Evolutionary conservation across 2,888 invertebrate species (phyloP).

Genomic region (Polyommatus iphigenia): DNA sequence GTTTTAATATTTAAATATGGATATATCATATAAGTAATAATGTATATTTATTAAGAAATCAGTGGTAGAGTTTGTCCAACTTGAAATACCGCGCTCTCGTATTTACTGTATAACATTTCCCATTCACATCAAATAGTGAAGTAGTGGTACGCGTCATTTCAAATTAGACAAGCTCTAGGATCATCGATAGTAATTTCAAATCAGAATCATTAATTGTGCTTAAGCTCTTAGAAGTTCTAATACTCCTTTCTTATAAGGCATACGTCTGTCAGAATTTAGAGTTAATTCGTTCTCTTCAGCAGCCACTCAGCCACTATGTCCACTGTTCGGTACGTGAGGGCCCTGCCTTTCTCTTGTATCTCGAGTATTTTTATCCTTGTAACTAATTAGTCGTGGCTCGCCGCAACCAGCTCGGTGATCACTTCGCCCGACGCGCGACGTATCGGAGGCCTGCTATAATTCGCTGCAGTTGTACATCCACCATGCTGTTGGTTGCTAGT

Average conservation of each 20-base stretch:
- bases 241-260: background rate
- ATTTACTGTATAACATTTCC: too few relatives aligned
- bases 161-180: too few relatives aligned
- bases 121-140: too few relatives aligned
- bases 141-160: too few relatives aligned
- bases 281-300: background rate
- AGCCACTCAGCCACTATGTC: background rate
- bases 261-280: background rate
- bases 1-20: background rate
- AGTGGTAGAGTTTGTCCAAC: too few relatives aligned
- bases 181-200: background rate
- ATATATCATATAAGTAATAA: background rate
- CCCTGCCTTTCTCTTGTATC: constrained; percentile 37
- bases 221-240: too few relatives aligned
- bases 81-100: too few relatives aligned
- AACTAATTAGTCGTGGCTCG: constrained; percentile 36
- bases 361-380: constrained; percentile 36
- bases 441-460: constrained; percentile 39
- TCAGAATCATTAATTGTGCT: background rate
- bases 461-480: constrained; percentile 37
- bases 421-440: constrained; percentile 36
- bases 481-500: constrained; percentile 13
- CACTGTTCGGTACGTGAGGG: background rate
- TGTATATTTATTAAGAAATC: too few relatives aligned
- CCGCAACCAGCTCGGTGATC: constrained; percentile 35